Base-by-base conservation (phyloP, 2,888 invertebrate species). In the Theretra japonica region DNA sequence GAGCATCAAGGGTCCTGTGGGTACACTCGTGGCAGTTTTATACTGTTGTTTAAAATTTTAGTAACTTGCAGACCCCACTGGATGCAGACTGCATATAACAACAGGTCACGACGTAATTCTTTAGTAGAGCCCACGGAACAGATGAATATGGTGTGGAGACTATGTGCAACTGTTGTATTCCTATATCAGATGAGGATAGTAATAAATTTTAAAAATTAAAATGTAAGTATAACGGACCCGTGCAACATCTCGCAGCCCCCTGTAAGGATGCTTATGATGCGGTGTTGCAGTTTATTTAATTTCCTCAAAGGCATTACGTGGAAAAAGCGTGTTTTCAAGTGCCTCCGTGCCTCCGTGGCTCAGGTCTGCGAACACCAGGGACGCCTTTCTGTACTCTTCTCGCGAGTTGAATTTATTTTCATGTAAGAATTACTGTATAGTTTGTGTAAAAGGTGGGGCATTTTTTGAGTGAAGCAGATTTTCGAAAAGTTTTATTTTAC, bases 261-360 rank as follows among this genome's bases (percentile, higher is more conserved):
- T 77, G 80, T 84, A 84, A 91, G 90, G 83, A 89, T 86, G 91
- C 91, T 91, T 90, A 91, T 91, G 88, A 91, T 88, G 91, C 86
- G 90, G 91, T 91, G 91, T 91, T 90, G 92, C 92, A 91, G 92
- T 91, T 92, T 93, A 93, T 93, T 93, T 92, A 93, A 93, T 93
- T 93, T 93, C 87, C 93, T 93, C 89, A 91, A 91, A 93, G 92
- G 92, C 84, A 92, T 92, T 91, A 91, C 91, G 87, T 87, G 88
- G 90, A 90, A 92, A 91, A 91, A 89, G 90, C 91, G 87, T 87
- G 90, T 89, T 90, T 87, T 89, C 84, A 86, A 91, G 90, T 87
- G 88, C 82, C 84, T 77, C 80, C 81, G 17, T 41, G 23, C 50
- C 5, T 28, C 21, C 19, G 48, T 17, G n/a, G 17, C 58, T 25